phyloP scores from a whole-genome alignment of 1,140 invertebrate species.

The Octopus bimaculoides region DNA sequence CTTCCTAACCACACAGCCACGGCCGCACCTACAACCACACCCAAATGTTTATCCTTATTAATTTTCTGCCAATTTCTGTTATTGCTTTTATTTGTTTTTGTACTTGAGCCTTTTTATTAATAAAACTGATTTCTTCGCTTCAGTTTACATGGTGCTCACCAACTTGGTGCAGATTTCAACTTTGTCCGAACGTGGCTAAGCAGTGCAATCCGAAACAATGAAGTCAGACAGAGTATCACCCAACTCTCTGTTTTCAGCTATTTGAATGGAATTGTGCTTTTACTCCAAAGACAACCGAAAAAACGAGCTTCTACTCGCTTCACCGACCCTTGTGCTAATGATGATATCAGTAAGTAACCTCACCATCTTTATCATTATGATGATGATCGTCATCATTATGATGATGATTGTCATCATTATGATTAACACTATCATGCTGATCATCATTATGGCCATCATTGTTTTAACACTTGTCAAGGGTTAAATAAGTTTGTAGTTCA shows the following conservation, averaged over 20 bases:
- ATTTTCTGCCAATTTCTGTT: too few relatives aligned
- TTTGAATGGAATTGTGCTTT: slow-evolving; percentile 42
- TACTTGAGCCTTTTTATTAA: not conserved
- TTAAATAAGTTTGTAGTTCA: too few relatives aligned
- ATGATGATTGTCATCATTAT: not conserved
- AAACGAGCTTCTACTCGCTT: slow-evolving; percentile 34
- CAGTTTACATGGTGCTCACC: slow-evolving; percentile 51
- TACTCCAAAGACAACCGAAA: slow-evolving; percentile 47
- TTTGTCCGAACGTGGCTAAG: slow-evolving; percentile 40
- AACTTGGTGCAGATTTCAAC: slow-evolving; percentile 47
- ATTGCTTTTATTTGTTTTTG: not conserved
- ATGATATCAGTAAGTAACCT: slow-evolving; percentile 35
- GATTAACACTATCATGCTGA: too few relatives aligned
- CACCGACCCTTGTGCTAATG: slow-evolving; percentile 33
- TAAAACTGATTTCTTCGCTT: slow-evolving; percentile 13
- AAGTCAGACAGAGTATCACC: slow-evolving; percentile 45
- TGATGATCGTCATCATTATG: not conserved
- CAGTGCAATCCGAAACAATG: slow-evolving; percentile 31
- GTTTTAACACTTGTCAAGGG: too few relatives aligned
- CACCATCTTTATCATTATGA: not conserved
- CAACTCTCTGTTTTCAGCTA: slow-evolving; percentile 45
- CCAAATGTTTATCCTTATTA: too few relatives aligned
- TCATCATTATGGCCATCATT: too few relatives aligned
- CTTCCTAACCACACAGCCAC: too few relatives aligned
- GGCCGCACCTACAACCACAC: too few relatives aligned